phyloP scores from a whole-genome alignment of 2,797 vertebrate species.

The Lemur catta region DNA sequence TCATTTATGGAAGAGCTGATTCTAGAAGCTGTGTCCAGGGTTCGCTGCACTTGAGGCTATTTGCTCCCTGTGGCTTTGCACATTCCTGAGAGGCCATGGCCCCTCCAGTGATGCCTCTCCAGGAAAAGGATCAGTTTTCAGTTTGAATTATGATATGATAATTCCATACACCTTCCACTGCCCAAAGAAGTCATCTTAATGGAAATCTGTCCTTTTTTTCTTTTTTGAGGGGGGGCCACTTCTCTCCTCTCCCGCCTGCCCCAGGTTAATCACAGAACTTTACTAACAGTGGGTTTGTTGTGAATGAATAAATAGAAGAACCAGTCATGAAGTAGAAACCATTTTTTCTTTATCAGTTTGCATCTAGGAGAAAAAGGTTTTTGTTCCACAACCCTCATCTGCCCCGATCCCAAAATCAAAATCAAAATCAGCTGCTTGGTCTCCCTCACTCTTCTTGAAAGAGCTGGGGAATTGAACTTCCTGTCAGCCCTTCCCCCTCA shows the following conservation, averaged over 20 bases:
- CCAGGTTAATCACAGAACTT: neutral
- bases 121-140: neutral
- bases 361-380: neutral
- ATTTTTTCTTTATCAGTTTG: neutral
- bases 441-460: neutral
- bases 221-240: neutral
- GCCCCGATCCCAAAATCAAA: neutral
- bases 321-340: neutral
- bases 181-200: neutral
- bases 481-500: no score
- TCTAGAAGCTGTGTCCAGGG: neutral
- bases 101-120: neutral
- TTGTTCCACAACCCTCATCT: neutral
- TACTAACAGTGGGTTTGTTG: neutral
- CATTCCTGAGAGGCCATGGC: fast-evolving
- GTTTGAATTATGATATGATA: neutral
- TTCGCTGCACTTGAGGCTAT: fast-evolving
- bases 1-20: neutral
- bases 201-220: neutral
- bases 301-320: neutral
- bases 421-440: neutral
- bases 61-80: no score
- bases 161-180: neutral
- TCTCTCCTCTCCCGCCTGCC: neutral
- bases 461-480: neutral